These are phyloP conservation scores for Periophthalmus magnuspinnatus DNA, from an alignment of 2,797 vertebrate genomes.

Conservation along the genomic window DNA sequence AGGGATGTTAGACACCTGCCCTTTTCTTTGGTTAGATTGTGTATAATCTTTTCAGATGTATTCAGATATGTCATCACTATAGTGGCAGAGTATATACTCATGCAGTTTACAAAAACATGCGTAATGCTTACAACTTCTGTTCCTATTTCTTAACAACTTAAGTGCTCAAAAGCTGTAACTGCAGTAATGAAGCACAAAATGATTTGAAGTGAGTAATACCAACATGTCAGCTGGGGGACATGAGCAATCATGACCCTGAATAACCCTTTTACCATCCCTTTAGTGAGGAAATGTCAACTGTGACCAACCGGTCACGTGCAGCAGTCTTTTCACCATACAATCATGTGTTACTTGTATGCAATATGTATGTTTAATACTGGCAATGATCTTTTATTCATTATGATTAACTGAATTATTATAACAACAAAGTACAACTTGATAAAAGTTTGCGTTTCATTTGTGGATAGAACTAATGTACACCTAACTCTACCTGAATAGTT, in stretches of 20 bases:
- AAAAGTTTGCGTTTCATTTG: background rate
- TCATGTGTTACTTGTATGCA: background rate
- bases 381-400: background rate
- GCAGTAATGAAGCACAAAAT: conserved; percentile 19
- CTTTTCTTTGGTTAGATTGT: no score
- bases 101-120: background rate
- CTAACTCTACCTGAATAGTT: background rate
- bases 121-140: background rate
- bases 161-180: conserved; percentile 16
- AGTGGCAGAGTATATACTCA: background rate
- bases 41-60: no score
- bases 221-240: conserved; percentile 38
- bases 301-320: conserved; percentile 17
- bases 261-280: conserved; percentile 9
- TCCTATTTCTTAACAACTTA: background rate
- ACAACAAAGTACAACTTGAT: background rate
- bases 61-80: no score
- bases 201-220: conserved; percentile 25
- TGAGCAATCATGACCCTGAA: conserved; percentile 15
- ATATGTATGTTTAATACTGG: background rate
- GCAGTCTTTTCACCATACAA: background rate
- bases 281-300: conserved; percentile 10
- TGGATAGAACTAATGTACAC: background rate
- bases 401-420: background rate
- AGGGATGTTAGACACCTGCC: no score